A percentile compares a stretch with the other conserved stretches of the same genome.
Evolutionary conservation across 92 coral and sea anemone species (phyloP).

Genomic region (Scolanthus callimorphus): DNA sequence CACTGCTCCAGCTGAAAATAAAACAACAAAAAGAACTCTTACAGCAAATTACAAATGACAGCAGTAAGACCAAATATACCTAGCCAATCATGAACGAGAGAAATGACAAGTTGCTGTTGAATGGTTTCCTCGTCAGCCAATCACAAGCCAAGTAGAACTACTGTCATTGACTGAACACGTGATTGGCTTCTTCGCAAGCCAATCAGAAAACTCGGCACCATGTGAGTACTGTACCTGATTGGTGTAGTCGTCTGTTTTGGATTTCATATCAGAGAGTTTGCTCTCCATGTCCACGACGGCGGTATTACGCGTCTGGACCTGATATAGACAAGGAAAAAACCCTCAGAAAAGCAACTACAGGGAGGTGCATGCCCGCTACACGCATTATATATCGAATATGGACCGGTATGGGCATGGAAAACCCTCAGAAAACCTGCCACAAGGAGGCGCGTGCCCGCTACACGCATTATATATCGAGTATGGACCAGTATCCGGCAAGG

Average conservation of each 20-base stretch:
- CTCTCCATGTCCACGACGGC: constrained; percentile 80
- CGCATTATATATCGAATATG: too few relatives aligned
- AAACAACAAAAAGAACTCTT: background rate
- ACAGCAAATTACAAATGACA: background rate
- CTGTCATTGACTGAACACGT: too few relatives aligned
- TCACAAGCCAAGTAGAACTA: too few relatives aligned
- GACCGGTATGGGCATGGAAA: too few relatives aligned
- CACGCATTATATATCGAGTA: background rate
- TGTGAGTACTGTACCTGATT: constrained; percentile 58
- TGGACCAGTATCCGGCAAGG: background rate
- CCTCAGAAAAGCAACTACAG: background rate
- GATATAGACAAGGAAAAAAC: background rate
- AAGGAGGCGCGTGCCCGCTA: too few relatives aligned
- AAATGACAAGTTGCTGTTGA: too few relatives aligned
- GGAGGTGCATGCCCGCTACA: background rate
- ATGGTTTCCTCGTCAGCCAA: too few relatives aligned
- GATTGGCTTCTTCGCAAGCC: background rate
- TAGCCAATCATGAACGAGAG: too few relatives aligned
- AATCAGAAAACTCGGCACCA: too few relatives aligned
- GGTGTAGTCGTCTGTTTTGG: constrained; percentile 76
- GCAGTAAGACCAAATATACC: background rate
- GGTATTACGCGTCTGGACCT: constrained; percentile 90
- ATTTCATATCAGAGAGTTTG: constrained; percentile 78
- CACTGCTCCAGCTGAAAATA: constrained; percentile 81
- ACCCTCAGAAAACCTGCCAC: too few relatives aligned